These are phyloP conservation scores for Bryconaethiops microstoma DNA, from an alignment of 2,797 vertebrate species.

Conservation along the genomic window DNA sequence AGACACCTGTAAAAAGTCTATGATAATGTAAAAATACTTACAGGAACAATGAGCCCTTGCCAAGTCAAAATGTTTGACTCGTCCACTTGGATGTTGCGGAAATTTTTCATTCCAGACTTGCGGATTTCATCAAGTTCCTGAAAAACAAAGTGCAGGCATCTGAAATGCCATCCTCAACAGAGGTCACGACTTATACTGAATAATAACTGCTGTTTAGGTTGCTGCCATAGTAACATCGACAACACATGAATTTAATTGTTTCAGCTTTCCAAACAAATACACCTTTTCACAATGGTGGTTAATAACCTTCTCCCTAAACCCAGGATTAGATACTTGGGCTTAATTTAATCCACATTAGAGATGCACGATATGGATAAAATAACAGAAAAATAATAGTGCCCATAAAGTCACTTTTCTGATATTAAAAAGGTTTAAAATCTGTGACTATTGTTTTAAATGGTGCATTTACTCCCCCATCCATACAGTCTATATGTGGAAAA, in stretches of 20 bases:
- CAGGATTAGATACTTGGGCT: neutral
- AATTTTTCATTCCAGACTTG: constrained; percentile 89
- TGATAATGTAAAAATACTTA: constrained; percentile 75
- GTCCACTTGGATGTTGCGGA: constrained; percentile 95
- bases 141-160: constrained; percentile 54
- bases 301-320: neutral
- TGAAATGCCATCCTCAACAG: neutral
- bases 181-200: neutral
- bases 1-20: neutral
- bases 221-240: neutral
- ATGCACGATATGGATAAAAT: too few relatives aligned
- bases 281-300: neutral
- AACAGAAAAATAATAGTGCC: too few relatives aligned
- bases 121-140: constrained; percentile 96
- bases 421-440: too few relatives aligned
- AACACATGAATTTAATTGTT: neutral
- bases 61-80: constrained; percentile 94
- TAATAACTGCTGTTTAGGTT: neutral
- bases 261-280: neutral
- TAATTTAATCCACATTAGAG: neutral
- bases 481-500: too few relatives aligned
- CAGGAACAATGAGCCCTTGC: constrained; percentile 98
- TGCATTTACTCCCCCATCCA: too few relatives aligned
- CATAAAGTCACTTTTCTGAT: too few relatives aligned
- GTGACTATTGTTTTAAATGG: too few relatives aligned